These are phyloP conservation scores for Arctopsyche grandis DNA, from an alignment of 1,140 invertebrate genomes.

Conservation along the genomic window DNA sequence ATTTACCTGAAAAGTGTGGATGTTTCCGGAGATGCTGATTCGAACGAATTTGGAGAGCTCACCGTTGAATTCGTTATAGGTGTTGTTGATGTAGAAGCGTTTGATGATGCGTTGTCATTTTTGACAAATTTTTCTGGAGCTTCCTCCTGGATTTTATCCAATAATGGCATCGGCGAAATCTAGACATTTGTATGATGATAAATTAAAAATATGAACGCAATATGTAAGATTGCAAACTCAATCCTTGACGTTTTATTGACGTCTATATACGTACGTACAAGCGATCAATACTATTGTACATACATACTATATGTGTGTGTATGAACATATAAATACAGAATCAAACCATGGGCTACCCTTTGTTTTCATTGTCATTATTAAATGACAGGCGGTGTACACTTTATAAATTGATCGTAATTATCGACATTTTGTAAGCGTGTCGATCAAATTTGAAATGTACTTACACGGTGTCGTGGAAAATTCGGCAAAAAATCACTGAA, in stretches of 20 bases:
- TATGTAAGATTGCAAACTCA: no score
- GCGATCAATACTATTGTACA: not conserved
- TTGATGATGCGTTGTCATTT: not conserved
- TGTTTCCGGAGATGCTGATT: slow-evolving; percentile 24
- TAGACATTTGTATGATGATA: no score
- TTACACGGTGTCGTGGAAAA: not conserved
- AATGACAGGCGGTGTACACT: not conserved
- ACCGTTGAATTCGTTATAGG: slow-evolving; percentile 21
- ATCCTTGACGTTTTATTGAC: no score
- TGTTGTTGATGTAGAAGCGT: not conserved
- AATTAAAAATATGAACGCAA: no score
- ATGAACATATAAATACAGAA: not conserved
- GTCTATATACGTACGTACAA: no score
- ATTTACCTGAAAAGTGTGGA: slow-evolving; percentile 19
- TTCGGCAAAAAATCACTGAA: not conserved
- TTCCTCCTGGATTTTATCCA: slow-evolving; percentile 10
- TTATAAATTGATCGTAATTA: slow-evolving; percentile 7
- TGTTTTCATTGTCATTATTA: slow-evolving; percentile 10
- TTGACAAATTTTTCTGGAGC: slow-evolving; percentile 22
- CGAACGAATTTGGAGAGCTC: slow-evolving; percentile 13
- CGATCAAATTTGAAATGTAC: slow-evolving; percentile 23
- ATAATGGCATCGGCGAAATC: slow-evolving; percentile 9
- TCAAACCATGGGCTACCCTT: not conserved
- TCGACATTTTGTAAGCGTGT: slow-evolving; percentile 16
- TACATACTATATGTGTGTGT: not conserved